Evolutionary conservation across 2,797 vertebrate species (phyloP).

Genomic region (Gymnoscopelus microlampas): DNA sequence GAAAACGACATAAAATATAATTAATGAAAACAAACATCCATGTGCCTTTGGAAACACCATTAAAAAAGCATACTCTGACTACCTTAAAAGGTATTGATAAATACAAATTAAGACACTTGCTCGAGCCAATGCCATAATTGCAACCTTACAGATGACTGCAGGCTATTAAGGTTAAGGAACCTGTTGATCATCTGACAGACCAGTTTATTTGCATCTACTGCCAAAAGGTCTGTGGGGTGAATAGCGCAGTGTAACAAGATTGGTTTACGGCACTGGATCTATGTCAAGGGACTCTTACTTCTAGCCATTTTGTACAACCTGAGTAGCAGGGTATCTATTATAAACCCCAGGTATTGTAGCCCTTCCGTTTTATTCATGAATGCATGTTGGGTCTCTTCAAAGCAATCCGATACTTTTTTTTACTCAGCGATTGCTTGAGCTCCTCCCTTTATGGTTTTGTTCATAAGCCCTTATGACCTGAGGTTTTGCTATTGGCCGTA

Average conservation of each 20-base stretch:
- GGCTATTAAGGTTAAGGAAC: slow-evolving; percentile 2
- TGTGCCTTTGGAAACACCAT: no score
- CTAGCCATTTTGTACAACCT: slow-evolving; percentile 50
- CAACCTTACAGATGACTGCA: background rate
- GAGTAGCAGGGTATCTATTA: slow-evolving; percentile 51
- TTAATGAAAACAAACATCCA: no score
- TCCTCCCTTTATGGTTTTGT: slow-evolving; percentile 41
- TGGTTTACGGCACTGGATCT: slow-evolving; percentile 20
- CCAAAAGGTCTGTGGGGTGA: background rate
- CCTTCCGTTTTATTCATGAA: slow-evolving; percentile 61
- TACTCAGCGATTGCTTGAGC: slow-evolving; percentile 43
- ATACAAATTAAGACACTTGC: background rate
- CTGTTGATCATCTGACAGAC: slow-evolving; percentile 4
- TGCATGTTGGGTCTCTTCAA: slow-evolving; percentile 35
- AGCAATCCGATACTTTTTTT: slow-evolving; percentile 53
- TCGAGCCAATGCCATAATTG: background rate
- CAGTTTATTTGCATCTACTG: background rate
- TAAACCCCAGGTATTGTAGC: slow-evolving; percentile 35
- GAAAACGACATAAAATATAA: no score
- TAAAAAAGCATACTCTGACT: no score
- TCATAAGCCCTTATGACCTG: slow-evolving; percentile 30
- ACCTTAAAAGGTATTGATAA: background rate
- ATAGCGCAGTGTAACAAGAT: slow-evolving; percentile 13
- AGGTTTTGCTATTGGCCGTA: slow-evolving; percentile 36
- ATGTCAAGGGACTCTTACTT: slow-evolving; percentile 45